Base-by-base conservation (phyloP, 2,888 invertebrate species). In the Campaea margaritaria region DNA sequence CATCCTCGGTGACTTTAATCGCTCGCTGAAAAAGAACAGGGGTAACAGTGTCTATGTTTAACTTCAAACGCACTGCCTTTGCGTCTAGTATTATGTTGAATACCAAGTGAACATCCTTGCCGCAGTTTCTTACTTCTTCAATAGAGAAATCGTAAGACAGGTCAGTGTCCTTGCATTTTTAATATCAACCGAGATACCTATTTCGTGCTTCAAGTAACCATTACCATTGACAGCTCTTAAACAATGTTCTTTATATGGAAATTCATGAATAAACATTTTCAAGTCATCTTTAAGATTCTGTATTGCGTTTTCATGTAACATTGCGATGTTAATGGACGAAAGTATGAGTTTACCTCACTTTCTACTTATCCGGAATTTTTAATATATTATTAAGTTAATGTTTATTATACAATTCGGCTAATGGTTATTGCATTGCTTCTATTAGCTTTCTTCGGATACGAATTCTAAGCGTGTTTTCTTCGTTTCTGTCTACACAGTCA, bases 241-340 rank as follows among this genome's bases (percentile, higher is more conserved):
- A 49, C 53, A 58, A 44, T n/a, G 38, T 59, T 54, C 54, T 59
- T 46, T 15, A 51, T 51, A 60, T 60, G 51, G 60, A 16, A 31
- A 21, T 36, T 55, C 36, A 56, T 61, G 51, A 61, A 61, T 61
- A 56, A 56, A 54, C 51, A 55, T 59, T 2, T n/a, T 15, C 11
- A 44, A 28, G 36, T 46, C 60, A 39, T 51, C 43, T 45, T 14
- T 13, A 36, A 46, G 28, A 46, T 44, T 49, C 14, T 49, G 54
- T 50, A 62, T 48, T 50, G 56, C 46, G 13, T 49, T 58, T 56
- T 57, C 51, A 39, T 59, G 52, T 50, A 74, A 75, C 67, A 65
- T 74, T 74, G 67, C 59, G 50, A 59, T 59, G 57, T 52, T 59
- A 63, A 59, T 58, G 52, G 47, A 63, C 55, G 63, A 68, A 61